Evolutionary conservation across 2,113 vertebrate species (phyloP).

Genomic region (Prionailurus bengalensis): DNA sequence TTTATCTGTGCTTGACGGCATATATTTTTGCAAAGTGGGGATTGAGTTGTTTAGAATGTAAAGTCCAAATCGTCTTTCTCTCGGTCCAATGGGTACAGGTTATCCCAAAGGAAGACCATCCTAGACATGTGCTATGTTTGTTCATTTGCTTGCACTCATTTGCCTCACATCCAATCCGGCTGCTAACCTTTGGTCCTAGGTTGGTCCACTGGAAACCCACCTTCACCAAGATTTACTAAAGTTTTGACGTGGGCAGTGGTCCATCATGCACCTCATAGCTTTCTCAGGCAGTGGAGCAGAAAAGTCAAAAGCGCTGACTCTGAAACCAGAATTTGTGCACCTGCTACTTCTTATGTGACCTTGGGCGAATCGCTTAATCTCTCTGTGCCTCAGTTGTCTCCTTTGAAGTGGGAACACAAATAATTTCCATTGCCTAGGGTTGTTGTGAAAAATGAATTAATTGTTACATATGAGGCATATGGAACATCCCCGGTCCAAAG

Average conservation of each 20-base stretch:
- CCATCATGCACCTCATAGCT: no score
- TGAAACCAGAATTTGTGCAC: background rate
- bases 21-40: background rate
- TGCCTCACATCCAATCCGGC: background rate
- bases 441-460: background rate
- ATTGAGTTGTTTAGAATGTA: background rate
- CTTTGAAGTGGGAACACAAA: background rate
- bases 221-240: background rate
- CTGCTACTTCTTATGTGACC: background rate
- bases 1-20: background rate
- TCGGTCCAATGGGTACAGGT: background rate
- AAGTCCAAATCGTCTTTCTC: background rate
- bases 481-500: background rate
- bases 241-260: background rate
- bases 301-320: background rate
- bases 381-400: background rate
- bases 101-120: background rate
- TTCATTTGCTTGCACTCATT: no score
- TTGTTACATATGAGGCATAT: background rate
- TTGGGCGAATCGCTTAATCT: background rate
- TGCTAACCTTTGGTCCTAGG: background rate
- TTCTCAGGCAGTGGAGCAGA: background rate
- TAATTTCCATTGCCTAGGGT: background rate
- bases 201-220: background rate
- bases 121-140: background rate